Conservation (phyloP, 2,888 invertebrate genomes). For the Euzophera pinguis region DNA sequence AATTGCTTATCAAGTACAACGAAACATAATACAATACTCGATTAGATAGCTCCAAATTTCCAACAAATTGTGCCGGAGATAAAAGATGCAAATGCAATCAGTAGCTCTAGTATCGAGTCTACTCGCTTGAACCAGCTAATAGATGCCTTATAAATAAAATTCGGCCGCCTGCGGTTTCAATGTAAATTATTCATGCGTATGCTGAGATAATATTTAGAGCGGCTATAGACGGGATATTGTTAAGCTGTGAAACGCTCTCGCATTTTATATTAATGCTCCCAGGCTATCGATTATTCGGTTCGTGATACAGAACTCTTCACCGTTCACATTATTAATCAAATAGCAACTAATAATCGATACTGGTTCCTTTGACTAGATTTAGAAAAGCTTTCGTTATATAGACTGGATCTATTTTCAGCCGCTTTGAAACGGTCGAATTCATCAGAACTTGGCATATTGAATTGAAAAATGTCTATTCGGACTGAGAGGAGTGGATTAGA, state of each 20-base stretch:
- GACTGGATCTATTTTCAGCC: no score
- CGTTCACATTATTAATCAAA: no score
- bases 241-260: not conserved
- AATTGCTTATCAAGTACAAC: no score
- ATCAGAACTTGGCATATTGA: no score
- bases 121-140: not conserved
- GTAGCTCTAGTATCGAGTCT: slow-evolving; percentile 24
- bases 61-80: slow-evolving; percentile 12
- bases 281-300: not conserved
- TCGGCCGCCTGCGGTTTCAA: not conserved
- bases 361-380: no score
- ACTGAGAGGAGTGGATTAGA: slow-evolving; percentile 22
- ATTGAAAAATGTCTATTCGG: slow-evolving; percentile 11
- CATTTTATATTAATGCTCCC: not conserved
- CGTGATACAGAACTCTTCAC: not conserved
- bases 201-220: slow-evolving; percentile 1
- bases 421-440: no score
- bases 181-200: not conserved
- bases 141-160: not conserved
- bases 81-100: slow-evolving; percentile 30
- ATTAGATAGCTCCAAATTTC: not conserved
- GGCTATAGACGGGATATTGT: slow-evolving; percentile 1
- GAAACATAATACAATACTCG: not conserved
- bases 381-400: no score
- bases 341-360: no score